A percentile compares a stretch with the other conserved stretches of the same genome.
phyloP scores from a whole-genome alignment of 2,888 invertebrate genomes.

The Noctua comes region DNA sequence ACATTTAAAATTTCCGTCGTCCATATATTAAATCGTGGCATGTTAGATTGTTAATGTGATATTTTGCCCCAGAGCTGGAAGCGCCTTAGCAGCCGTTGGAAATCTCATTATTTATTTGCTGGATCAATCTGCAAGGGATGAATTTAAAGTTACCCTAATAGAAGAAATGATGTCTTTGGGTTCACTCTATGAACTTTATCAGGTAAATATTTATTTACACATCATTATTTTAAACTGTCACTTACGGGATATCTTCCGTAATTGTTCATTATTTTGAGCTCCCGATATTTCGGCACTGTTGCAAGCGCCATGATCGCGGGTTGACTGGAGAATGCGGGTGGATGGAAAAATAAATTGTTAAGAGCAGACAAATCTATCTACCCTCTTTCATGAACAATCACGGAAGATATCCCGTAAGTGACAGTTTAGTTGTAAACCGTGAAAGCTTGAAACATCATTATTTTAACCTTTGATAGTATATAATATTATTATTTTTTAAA shows the following conservation, averaged over 20 bases:
- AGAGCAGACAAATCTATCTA: too few species aligned
- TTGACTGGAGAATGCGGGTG: too few species aligned
- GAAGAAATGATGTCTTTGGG: slow-evolving; percentile 84
- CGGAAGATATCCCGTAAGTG: too few species aligned
- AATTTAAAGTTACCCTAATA: slow-evolving; percentile 81
- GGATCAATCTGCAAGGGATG: slow-evolving; percentile 75
- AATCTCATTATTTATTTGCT: slow-evolving; percentile 78
- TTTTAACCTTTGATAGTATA: not conserved
- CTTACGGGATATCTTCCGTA: too few species aligned
- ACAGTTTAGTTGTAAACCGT: too few species aligned
- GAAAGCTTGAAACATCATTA: too few species aligned
- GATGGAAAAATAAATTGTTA: too few species aligned
- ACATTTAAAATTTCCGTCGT: not conserved
- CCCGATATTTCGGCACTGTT: too few species aligned
- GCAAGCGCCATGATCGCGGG: too few species aligned
- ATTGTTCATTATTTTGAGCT: too few species aligned
- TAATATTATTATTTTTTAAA: not conserved
- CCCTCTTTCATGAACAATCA: too few species aligned
- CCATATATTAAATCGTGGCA: not conserved
- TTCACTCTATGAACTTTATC: slow-evolving; percentile 82
- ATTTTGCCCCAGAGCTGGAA: slow-evolving; percentile 79
- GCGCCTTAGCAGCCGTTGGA: slow-evolving; percentile 78
- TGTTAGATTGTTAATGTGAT: not conserved
- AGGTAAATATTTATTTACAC: slow-evolving; percentile 73
- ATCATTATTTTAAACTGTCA: too few species aligned